Evolutionary conservation across 2,797 vertebrate species (phyloP), one percentile per base, ranked within the genome.

Genomic region (Nasua narica): DNA sequence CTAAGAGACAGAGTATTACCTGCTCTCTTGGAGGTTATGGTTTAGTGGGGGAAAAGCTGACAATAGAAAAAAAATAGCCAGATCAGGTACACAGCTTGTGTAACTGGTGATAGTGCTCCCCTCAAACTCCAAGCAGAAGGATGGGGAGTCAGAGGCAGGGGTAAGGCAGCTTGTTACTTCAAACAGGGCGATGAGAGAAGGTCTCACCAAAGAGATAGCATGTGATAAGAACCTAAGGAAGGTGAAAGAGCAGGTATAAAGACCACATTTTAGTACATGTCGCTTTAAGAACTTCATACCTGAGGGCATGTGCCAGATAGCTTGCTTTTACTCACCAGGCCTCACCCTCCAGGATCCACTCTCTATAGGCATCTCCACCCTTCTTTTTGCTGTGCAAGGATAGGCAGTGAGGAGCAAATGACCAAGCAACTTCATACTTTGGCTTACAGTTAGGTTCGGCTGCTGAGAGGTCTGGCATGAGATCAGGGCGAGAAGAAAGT

Each of bases 271-370:
- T 40, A 74, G n/a, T 67, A 29, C 18, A 19, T 40, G 58, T 52
- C 52, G 13, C 40, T 74, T 90, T 65, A 78, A 95, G 70, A 69
- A 77, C 3, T n/a, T 91, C 27, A 21, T 74, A 67, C 43, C 10
- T 0, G 6, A 77, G 7, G 19, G 3, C 18, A 23, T 48, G 13
- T 81, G 27, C 46, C 58, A 69, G 29, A 25, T 65, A 58, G 32
- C 25, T 92, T 54, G 48, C 40, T 65, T 77, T 70, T 70, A 27
- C 21, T 19, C 5, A 15, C 32, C 2, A 1, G 11, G 16, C 14
- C 3, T 65, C 2, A 0, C 2, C 3, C 32, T 3, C 7, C 13
- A 16, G 7, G 12, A 62, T 32, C 23, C 46, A 62, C 23, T 48
- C 16, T 87, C 60, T 5, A 21, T 4, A 18, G 7, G n/a, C 13